Evolutionary conservation across 2,888 invertebrate genomes (phyloP), one percentile per base, ranked within the genome.

Genomic region (Capitulum mitella): DNA sequence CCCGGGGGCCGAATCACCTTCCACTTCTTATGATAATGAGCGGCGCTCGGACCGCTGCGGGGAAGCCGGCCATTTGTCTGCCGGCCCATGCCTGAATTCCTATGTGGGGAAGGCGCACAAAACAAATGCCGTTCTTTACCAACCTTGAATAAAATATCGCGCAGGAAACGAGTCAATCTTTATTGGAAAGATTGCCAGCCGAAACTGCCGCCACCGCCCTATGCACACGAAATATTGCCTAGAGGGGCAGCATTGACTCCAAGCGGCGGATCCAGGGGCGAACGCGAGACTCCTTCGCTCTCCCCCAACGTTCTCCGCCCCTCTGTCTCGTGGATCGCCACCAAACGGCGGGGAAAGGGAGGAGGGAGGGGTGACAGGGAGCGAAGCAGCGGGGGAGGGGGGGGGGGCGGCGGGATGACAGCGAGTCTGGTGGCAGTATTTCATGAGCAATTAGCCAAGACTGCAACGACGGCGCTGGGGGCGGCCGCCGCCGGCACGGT

Each of bases 1-100:
- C 26, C 37, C 37, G 0, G 1, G 0, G 1, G 29, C 70, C 22
- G 70, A 70, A 70, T 70, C 70, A 70, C 70, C 37, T 34, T 37
- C 70, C 70, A 70, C 70, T 70, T 70, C 37, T 70, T 70, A 70
- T 70, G 70, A 70, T 70, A 70, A 70, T 70, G 37, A 70, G 70
- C 37, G 6, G 22, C 61, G 29, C 32, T n/a, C n/a, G 61, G 61
- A 14, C 32, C 16, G 32, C 32, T 16, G 32, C 32, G 14, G 22
- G 61, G 32, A 61, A 32, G 10, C 32, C 14, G 32, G 32, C 70
- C 22, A 70, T 70, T 70, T 70, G 37, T 70, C 34, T 37, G 34
- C 8, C 70, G 22, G n/a, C n/a, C n/a, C n/a, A n/a, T n/a, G n/a
- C n/a, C 8, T 5, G 37, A 5, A 70, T 70, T 70, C 70, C 37